These are phyloP conservation scores for Phalloptychus januarius DNA, from an alignment of 2,797 vertebrate genomes.

Conservation along the genomic window DNA sequence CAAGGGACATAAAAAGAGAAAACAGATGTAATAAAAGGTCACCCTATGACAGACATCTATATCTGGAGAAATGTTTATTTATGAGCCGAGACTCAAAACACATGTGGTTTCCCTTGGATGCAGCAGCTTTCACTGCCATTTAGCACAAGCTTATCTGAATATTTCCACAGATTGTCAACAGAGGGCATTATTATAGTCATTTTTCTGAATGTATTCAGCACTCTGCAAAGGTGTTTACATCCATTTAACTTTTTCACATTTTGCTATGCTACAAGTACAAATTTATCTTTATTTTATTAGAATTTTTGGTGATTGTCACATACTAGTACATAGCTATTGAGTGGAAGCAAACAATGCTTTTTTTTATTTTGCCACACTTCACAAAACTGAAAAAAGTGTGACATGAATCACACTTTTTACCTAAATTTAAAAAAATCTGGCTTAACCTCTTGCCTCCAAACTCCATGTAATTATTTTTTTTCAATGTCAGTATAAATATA, in stretches of 20 bases:
- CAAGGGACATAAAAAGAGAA: constrained; percentile 78
- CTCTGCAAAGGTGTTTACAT: neutral
- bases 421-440: neutral
- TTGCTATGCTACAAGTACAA: neutral
- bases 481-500: neutral
- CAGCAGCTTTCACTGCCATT: constrained; percentile 56
- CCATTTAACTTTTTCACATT: neutral
- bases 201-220: constrained; percentile 28
- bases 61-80: constrained; percentile 81
- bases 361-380: neutral
- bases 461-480: neutral
- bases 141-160: constrained; percentile 64
- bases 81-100: constrained; percentile 81
- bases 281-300: neutral
- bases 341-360: neutral
- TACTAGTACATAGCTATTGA: neutral
- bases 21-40: constrained; percentile 87
- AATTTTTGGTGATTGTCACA: neutral
- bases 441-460: neutral
- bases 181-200: constrained; percentile 67
- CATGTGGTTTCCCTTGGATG: constrained; percentile 70
- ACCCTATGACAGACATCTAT: constrained; percentile 80
- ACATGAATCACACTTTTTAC: no score
- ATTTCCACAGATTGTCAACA: constrained; percentile 72
- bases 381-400: neutral